Evolutionary conservation across 2,113 vertebrate genomes (phyloP), one percentile per base, ranked within the genome.

Genomic region (Brachyistius frenatus): DNA sequence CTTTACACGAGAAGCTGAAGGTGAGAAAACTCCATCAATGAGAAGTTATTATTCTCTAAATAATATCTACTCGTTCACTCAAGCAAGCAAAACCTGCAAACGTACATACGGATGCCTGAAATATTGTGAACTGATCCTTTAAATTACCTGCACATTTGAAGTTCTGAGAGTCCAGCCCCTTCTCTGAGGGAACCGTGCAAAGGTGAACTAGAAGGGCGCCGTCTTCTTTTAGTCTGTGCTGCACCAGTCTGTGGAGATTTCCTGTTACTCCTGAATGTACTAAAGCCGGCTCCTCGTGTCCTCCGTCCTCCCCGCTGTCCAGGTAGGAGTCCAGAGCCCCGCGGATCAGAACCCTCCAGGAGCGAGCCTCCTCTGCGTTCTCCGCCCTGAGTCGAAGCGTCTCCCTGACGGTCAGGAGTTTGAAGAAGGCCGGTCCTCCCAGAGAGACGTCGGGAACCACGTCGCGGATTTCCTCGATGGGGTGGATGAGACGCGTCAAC

Each of bases 121-220:
- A 16, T 16, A 16, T 16, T 16, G 5, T 16, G 14, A 49, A 49
- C 14, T 3, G 5, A 14, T 16, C 47, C 47, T 16, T 16, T 2
- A 61, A 39, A 3, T 68, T 91, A 99, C 98, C 97, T 96, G 98
- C 97, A 67, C 98, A 99, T 91, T 95, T 98, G 91, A 96, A 99
- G 93, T 93, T 95, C 93, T 99, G 98, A 0, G 93, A 76, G 73
- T 99, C 97, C 62, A 99, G 88, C 1, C 98, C 98, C 65, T 94
- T 98, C 92, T 99, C 96, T 0, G 66, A 81, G 3, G 97, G 96
- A 73, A 99, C 96, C 8, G 91, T 93, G 87, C 94, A 94, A 39
- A 99, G 90, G 79, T 98, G 95, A 60, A 93, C 94, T 13, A 99
- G 85, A 61, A 99, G 90, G 10, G 89, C 93, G 11, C 95, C 92